A percentile compares a stretch with the other conserved stretches of the same genome.
Conservation (phyloP, 2,797 vertebrate genomes). For the Hippoglossus hippoglossus region DNA sequence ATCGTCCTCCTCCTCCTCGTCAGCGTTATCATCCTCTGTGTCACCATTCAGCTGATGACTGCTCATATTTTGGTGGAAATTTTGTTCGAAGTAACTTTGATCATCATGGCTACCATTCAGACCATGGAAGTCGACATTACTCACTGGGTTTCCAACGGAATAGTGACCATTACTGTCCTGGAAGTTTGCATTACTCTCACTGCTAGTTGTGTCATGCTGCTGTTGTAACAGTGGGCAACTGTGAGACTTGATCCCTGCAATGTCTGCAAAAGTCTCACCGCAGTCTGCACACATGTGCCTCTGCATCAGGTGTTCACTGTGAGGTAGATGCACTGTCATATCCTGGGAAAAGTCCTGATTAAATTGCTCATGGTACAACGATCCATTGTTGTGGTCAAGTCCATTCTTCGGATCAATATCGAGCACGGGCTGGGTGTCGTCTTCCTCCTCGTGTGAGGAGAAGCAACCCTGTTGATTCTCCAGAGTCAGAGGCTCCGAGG, state of each 20-base stretch:
- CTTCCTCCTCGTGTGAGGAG: slow-evolving; percentile 63
- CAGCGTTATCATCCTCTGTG: slow-evolving; percentile 42
- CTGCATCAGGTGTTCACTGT: slow-evolving; percentile 76
- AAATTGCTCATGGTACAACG: slow-evolving; percentile 71
- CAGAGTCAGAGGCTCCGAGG: slow-evolving; percentile 80
- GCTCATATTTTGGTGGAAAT: slow-evolving; percentile 66
- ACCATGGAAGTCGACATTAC: slow-evolving; percentile 58
- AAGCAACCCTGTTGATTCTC: slow-evolving; percentile 77
- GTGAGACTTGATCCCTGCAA: slow-evolving; percentile 85
- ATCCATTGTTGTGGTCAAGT: slow-evolving; percentile 47
- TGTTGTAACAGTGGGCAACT: slow-evolving; percentile 79
- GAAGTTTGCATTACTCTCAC: slow-evolving; percentile 63
- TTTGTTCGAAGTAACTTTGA: slow-evolving; percentile 72
- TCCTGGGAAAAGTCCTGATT: slow-evolving; percentile 74
- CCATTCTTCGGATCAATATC: slow-evolving; percentile 66
- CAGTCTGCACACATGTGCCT: slow-evolving; percentile 89
- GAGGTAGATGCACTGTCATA: slow-evolving; percentile 76
- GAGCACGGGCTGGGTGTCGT: slow-evolving; percentile 36
- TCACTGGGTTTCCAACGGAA: slow-evolving; percentile 55
- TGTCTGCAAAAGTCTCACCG: slow-evolving; percentile 83
- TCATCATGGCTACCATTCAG: slow-evolving; percentile 56
- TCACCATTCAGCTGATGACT: slow-evolving; percentile 51
- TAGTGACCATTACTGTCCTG: slow-evolving; percentile 61
- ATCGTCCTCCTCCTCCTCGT: slow-evolving; percentile 66
- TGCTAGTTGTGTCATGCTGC: slow-evolving; percentile 60